A percentile compares a stretch with the other conserved stretches of the same genome.
Evolutionary conservation across 2,113 vertebrate species (phyloP).

Genomic region (Kryptolebias marmoratus): DNA sequence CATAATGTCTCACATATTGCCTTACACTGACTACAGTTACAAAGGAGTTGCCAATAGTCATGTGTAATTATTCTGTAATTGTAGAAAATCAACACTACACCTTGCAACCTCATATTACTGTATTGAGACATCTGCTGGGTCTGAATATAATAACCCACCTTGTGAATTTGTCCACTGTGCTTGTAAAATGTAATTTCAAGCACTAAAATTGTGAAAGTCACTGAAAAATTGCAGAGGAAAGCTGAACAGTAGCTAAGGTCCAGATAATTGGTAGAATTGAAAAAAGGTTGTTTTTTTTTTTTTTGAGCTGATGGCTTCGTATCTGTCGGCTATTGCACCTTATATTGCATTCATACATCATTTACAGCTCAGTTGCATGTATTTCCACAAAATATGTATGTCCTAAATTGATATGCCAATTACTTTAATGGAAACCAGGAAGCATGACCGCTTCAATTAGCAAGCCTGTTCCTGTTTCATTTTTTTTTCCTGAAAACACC

Average conservation of each 20-base stretch:
- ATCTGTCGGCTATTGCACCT: conserved; percentile 23
- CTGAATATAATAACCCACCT: background rate
- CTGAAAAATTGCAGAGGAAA: background rate
- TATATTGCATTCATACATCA: conserved; percentile 60
- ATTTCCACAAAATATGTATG: conserved; percentile 68
- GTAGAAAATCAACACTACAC: background rate
- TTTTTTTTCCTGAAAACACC: conserved; percentile 63
- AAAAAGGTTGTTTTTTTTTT: conserved; percentile 14
- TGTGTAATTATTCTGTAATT: background rate
- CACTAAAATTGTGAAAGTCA: background rate
- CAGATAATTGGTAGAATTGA: conserved; percentile 24
- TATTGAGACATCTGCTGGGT: background rate
- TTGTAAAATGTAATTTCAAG: background rate
- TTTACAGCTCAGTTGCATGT: conserved; percentile 69
- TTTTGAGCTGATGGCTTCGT: conserved; percentile 26
- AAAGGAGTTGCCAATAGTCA: no score
- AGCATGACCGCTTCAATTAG: conserved; percentile 76
- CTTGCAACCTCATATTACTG: background rate
- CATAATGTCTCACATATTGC: background rate
- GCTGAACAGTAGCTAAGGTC: background rate
- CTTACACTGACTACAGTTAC: no score
- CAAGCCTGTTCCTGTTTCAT: conserved; percentile 63
- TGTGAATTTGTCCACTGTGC: background rate
- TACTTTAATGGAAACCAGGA: conserved; percentile 75
- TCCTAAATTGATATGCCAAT: conserved; percentile 77